Base-by-base conservation (phyloP, 2,888 invertebrate genomes). In the Torymus auratus region DNA sequence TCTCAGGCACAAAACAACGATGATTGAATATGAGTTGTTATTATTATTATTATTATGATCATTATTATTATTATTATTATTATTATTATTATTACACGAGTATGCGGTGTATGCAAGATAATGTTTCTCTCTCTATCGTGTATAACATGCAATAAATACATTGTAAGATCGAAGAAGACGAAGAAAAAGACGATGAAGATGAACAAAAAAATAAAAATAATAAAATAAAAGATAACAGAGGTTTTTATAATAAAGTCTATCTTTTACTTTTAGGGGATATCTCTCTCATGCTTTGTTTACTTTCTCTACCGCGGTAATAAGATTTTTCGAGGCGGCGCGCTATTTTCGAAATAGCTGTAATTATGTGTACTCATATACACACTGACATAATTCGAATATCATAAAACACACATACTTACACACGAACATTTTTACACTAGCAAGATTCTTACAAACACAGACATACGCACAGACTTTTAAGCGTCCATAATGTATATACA, bases 321-420 rank as follows among this genome's bases (percentile, higher is more conserved):
- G 41, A 41, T 41, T 41, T 41, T 41, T 41, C 41, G 41, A 41
- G 41, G 41, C 41, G 41, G 7, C 41, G 14, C 41, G 76, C 79
- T 75, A 75, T 79, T 79, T 76, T n/a, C 20, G 56, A 71, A 75
- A 72, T 82, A 71, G 75, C 76, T 76, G 61, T 79, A 75, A 78
- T 78, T 78, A 71, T 64, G 56, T 64, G 17, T 55, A 71, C 23
- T 7, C 52, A 17, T n/a, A 41, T 50, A 23, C 60, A 58, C n/a
- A 28, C 12, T 13, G 7, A 20, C 20, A 20, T 20, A 52, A 14
- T 56, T 23, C 4, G 52, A 56, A 41, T 41, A 52, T 53, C 53
- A 65, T 3, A 62, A 11, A 58, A 65, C 52, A 60, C 15, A 62
- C 41, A 68, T 15, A 58, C 23, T 50, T 10, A 41, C n/a, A 28